Conservation (phyloP, 1,140 invertebrate genomes). For the Drosophila micromelanica region DNA sequence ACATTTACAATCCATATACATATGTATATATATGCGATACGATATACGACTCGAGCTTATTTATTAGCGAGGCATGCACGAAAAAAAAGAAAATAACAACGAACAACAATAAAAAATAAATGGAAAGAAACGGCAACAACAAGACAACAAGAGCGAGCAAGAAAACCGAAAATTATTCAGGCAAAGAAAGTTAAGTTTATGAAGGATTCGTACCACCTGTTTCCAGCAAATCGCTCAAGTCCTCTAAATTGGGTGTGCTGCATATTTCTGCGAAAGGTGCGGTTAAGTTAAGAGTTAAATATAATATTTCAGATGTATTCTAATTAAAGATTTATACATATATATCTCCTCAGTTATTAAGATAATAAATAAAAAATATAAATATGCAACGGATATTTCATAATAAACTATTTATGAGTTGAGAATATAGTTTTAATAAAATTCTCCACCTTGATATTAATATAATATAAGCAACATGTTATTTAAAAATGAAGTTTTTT, state of each 20-base stretch:
- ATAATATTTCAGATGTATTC: constrained; percentile 27
- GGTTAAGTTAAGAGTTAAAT: constrained; percentile 9
- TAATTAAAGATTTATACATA: constrained; percentile 1
- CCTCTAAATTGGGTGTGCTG: constrained; percentile 73
- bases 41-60: constrained; percentile 47
- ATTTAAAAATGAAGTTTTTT: no score
- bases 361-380: no score
- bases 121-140: neutral
- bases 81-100: constrained; percentile 35
- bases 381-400: no score
- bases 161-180: constrained; percentile 7
- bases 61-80: constrained; percentile 59
- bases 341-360: no score
- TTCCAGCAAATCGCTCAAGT: constrained; percentile 76
- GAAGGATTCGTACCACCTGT: constrained; percentile 71
- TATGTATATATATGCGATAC: constrained; percentile 26
- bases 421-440: no score
- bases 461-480: no score
- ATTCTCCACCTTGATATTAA: no score
- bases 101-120: constrained; percentile 30
- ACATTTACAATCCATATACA: constrained; percentile 72
- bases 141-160: constrained; percentile 18
- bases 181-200: constrained; percentile 24
- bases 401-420: no score
- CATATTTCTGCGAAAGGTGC: constrained; percentile 59